Evolutionary conservation across 2,797 vertebrate species (phyloP).

Genomic region (Cetoscarus ocellatus): DNA sequence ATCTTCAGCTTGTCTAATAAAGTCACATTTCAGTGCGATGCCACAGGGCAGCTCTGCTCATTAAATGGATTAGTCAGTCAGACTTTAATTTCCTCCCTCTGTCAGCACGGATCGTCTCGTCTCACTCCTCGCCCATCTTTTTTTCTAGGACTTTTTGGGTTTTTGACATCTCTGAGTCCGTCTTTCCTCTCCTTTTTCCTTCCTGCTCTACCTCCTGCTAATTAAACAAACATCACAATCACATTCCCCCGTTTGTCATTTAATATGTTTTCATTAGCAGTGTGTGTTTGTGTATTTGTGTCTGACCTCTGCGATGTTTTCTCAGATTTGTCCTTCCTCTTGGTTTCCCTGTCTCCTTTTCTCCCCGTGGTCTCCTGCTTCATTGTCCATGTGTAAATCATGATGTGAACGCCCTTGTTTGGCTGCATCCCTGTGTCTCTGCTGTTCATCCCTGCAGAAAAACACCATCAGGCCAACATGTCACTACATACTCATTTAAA

Average conservation of each 20-base stretch:
- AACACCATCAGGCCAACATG: neutral
- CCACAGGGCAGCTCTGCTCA: slow-evolving; percentile 37
- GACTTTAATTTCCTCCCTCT: slow-evolving; percentile 83
- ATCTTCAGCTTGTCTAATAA: neutral
- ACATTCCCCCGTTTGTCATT: neutral
- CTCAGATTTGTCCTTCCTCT: slow-evolving; percentile 65
- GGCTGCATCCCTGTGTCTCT: slow-evolving; percentile 84
- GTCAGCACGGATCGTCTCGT: slow-evolving; percentile 80
- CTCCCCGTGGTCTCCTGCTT: slow-evolving; percentile 84
- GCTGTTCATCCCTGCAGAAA: slow-evolving; percentile 84
- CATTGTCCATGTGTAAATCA: slow-evolving; percentile 69
- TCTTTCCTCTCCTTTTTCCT: slow-evolving; percentile 74
- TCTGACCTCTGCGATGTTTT: slow-evolving; percentile 51
- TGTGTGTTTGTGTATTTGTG: slow-evolving; percentile 15
- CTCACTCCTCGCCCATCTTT: slow-evolving; percentile 85
- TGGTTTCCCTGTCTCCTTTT: slow-evolving; percentile 85
- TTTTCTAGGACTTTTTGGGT: slow-evolving; percentile 88
- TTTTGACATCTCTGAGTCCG: slow-evolving; percentile 82
- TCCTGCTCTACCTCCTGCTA: too few species aligned
- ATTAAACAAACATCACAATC: slow-evolving; percentile 19
- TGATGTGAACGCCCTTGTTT: slow-evolving; percentile 74
- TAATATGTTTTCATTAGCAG: neutral
- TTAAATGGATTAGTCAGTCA: slow-evolving; percentile 71
- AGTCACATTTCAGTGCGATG: slow-evolving; percentile 20
- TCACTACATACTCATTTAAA: too few species aligned